phyloP scores from a whole-genome alignment of 2,888 invertebrate genomes.

The Pilophorus perplexus region DNA sequence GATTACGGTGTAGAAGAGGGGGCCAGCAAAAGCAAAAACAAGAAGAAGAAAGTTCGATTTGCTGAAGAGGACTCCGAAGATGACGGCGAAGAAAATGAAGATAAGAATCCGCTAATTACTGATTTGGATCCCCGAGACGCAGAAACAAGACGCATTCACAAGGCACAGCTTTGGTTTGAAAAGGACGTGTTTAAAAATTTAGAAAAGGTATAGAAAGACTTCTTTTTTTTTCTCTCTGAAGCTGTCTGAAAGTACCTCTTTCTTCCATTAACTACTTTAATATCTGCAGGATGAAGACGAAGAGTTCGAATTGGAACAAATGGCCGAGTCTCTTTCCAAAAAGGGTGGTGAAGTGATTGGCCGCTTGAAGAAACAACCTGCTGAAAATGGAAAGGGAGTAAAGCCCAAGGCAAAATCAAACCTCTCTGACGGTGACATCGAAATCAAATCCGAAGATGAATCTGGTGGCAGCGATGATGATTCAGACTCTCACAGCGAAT shows the following conservation, averaged over 20 bases:
- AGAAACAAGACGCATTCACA: slow-evolving; percentile 68
- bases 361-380: background rate
- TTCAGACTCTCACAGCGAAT: slow-evolving; percentile 53
- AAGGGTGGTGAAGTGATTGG: slow-evolving; percentile 63
- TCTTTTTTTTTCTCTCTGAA: slow-evolving; percentile 37
- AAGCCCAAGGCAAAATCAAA: background rate
- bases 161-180: slow-evolving; percentile 84
- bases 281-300: slow-evolving; percentile 76
- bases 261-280: background rate
- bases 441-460: slow-evolving; percentile 1
- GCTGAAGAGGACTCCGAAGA: slow-evolving; percentile 35
- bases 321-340: slow-evolving; percentile 67
- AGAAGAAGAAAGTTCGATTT: slow-evolving; percentile 49
- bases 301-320: slow-evolving; percentile 78
- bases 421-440: background rate
- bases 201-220: slow-evolving; percentile 22
- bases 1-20: too few species aligned
- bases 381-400: too few species aligned
- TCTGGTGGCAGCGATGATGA: slow-evolving; percentile 56
- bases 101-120: slow-evolving; percentile 70
- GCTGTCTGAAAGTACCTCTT: slow-evolving; percentile 59
- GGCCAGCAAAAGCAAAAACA: too few species aligned
- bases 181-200: slow-evolving; percentile 54
- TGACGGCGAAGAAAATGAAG: slow-evolving; percentile 50
- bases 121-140: slow-evolving; percentile 76